phyloP scores from a whole-genome alignment of 2,888 invertebrate genomes.

The Eristalis tenax region DNA sequence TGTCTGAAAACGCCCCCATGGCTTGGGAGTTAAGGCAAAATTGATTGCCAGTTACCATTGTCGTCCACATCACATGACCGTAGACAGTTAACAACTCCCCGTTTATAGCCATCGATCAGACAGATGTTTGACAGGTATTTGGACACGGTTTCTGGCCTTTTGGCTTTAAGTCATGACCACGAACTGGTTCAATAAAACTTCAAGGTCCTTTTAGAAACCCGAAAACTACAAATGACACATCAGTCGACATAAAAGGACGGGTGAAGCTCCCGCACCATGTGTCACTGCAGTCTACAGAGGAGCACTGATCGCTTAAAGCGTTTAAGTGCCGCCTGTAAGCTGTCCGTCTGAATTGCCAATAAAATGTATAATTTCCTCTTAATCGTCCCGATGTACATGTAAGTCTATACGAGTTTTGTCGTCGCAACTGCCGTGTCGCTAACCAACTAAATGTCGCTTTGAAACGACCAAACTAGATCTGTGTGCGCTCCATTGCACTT shows the following conservation, averaged over 20 bases:
- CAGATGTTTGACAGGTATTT: too few relatives aligned
- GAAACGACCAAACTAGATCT: conserved; percentile 41
- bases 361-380: conserved; percentile 24
- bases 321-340: not conserved
- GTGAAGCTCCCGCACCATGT: not conserved
- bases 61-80: not conserved
- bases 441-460: conserved; percentile 55
- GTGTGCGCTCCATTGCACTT: conserved; percentile 42
- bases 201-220: not conserved
- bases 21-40: not conserved
- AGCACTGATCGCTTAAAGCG: not conserved
- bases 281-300: not conserved
- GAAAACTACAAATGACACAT: not conserved
- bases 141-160: not conserved
- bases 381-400: conserved; percentile 2
- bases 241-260: not conserved
- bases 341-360: conserved; percentile 1
- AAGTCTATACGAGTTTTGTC: not conserved
- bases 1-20: too few relatives aligned
- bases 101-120: too few relatives aligned
- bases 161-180: not conserved
- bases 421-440: not conserved
- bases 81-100: not conserved
- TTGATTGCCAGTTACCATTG: not conserved
- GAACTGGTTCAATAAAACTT: not conserved